Conservation (phyloP, 2,113 vertebrate species). For the Romanogobio albipinnatus region DNA sequence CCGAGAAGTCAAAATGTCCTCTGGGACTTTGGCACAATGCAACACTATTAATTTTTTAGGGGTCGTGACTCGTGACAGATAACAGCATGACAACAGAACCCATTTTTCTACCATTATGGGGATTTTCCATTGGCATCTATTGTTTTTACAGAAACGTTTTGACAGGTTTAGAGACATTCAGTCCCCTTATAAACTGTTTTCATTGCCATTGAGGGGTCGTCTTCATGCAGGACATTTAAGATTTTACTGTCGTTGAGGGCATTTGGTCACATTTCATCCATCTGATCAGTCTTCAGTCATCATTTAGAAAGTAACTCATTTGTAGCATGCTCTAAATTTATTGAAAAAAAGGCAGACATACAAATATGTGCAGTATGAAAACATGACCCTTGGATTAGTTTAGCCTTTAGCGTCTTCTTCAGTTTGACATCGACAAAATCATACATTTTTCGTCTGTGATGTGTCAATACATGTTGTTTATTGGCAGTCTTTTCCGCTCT, state of each 20-base stretch:
- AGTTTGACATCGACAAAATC: not conserved
- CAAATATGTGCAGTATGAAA: conserved; percentile 43
- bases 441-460: not conserved
- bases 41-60: conserved; percentile 5
- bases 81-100: not conserved
- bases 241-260: too few relatives aligned
- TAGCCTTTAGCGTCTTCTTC: not conserved
- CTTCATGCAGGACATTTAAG: not conserved
- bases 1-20: conserved; percentile 32
- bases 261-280: too few relatives aligned
- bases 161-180: not conserved
- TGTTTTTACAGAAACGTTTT: not conserved
- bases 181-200: not conserved
- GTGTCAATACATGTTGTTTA: not conserved
- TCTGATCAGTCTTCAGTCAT: too few relatives aligned
- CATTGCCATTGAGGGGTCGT: not conserved
- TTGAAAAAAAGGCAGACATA: conserved; percentile 32
- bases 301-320: not conserved
- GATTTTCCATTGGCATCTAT: not conserved
- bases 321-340: conserved; percentile 51
- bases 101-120: not conserved
- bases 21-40: not conserved
- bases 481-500: not conserved
- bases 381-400: not conserved
- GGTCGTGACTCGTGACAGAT: conserved; percentile 1